phyloP scores from a whole-genome alignment of 2,113 vertebrate genomes.

The Gavialis gangeticus region DNA sequence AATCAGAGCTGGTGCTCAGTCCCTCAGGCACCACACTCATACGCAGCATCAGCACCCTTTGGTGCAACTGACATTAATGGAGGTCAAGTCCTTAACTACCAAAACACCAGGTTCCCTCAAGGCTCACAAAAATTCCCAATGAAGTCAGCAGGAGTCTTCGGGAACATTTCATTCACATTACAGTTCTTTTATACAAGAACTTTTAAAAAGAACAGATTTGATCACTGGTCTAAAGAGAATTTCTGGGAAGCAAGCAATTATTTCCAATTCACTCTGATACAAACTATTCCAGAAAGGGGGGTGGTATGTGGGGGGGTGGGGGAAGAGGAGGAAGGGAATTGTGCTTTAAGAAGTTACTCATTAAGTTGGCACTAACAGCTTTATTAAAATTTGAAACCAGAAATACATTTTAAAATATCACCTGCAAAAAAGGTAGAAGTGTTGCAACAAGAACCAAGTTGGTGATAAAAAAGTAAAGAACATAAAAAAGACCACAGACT shows the following conservation, averaged over 20 bases:
- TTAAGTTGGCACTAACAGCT: not conserved
- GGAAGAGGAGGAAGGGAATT: not conserved
- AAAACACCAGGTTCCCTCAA: not conserved
- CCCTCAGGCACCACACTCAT: not conserved
- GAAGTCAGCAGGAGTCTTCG: not conserved
- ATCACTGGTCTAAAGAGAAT: not conserved
- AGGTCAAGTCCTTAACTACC: not conserved
- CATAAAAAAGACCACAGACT: not conserved
- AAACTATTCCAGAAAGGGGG: accelerated
- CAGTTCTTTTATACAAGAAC: not conserved
- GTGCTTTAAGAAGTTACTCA: not conserved
- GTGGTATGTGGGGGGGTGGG: accelerated
- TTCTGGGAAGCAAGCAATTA: not conserved
- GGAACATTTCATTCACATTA: no score
- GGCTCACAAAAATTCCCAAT: not conserved
- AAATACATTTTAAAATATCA: no score
- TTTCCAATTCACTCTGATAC: not conserved
- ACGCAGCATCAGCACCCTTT: no score
- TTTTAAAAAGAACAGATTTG: not conserved
- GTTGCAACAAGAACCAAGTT: no score
- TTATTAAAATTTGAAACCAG: not conserved
- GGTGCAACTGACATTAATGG: not conserved
- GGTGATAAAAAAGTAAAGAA: no score
- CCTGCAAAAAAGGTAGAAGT: no score
- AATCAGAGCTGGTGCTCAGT: accelerated